A percentile compares a stretch with the other conserved stretches of the same genome.
Conservation (phyloP, 2,113 vertebrate species). For the pig (Sus scrofa) region DNA sequence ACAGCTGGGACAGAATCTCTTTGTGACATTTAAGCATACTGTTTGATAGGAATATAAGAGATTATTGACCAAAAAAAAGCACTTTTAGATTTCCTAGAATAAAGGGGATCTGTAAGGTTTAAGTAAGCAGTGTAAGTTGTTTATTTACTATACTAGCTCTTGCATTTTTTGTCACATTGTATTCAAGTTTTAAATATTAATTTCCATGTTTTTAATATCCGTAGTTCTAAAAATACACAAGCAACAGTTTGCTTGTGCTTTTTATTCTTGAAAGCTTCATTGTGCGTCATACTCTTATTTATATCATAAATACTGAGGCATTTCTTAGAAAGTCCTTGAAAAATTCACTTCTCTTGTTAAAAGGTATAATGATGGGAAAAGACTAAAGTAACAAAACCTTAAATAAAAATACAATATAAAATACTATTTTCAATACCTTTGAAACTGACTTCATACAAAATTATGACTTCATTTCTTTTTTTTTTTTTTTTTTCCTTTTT, state of each 20-base stretch:
- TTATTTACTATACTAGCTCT: conserved; percentile 27
- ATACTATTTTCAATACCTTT: neutral
- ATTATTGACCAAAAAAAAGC: neutral
- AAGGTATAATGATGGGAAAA: neutral
- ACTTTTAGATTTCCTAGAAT: conserved; percentile 40
- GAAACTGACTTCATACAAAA: neutral
- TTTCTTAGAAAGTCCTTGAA: conserved; percentile 52
- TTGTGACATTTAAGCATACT: conserved; percentile 1
- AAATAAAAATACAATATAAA: conserved; percentile 29
- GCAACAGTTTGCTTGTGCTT: neutral
- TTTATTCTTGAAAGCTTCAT: conserved; percentile 30
- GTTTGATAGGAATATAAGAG: conserved; percentile 19
- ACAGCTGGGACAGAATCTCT: neutral
- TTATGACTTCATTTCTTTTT: conserved; percentile 7
- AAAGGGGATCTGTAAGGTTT: neutral
- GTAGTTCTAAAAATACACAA: neutral
- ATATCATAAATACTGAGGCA: neutral
- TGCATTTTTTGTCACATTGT: neutral
- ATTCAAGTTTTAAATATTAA: conserved; percentile 62
- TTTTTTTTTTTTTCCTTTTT: conserved; percentile 19
- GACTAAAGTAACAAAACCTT: conserved; percentile 8
- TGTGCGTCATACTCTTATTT: neutral
- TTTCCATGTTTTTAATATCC: neutral
- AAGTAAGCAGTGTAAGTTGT: neutral
- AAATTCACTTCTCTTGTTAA: neutral